Percentiles rank a stretch among this genome's conserved stretches.
These are phyloP conservation scores for Notamacropus eugenii DNA, from an alignment of 2,797 vertebrate genomes.

Conservation along the genomic window DNA sequence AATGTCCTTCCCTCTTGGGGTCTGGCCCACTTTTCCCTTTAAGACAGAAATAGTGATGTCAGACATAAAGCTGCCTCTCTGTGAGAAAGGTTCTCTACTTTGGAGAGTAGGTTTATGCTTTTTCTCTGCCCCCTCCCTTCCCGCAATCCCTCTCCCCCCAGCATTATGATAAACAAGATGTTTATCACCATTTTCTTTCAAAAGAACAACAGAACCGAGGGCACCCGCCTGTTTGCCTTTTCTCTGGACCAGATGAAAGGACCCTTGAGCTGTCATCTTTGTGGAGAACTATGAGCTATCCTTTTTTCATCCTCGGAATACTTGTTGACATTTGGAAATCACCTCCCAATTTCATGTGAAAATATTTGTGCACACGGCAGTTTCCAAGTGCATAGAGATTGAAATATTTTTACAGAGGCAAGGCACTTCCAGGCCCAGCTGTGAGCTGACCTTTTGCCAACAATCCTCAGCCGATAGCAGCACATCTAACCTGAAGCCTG, in stretches of 20 bases:
- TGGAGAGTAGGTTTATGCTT: background rate
- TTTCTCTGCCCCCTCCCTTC: background rate
- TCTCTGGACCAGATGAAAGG: background rate
- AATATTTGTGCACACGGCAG: constrained; percentile 1
- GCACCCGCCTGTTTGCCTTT: background rate
- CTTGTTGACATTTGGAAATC: background rate
- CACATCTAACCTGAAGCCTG: constrained; percentile 4
- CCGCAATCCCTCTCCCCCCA: background rate
- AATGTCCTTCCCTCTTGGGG: background rate
- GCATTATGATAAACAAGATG: background rate
- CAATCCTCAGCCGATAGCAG: constrained; percentile 58
- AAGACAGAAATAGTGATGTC: background rate
- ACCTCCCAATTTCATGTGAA: constrained; percentile 45
- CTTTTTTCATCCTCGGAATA: background rate
- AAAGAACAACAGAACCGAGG: background rate
- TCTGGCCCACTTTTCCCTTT: background rate
- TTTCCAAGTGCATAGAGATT: background rate
- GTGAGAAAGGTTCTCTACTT: background rate
- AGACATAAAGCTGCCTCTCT: background rate
- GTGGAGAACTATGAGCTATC: background rate
- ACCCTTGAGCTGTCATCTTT: background rate
- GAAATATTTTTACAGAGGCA: background rate
- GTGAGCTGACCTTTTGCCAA: background rate
- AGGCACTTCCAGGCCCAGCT: background rate
- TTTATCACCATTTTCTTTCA: background rate